Evolutionary conservation across 2,888 invertebrate species (phyloP), one percentile per base, ranked within the genome.

Genomic region (Alviniconcha strummeri): DNA sequence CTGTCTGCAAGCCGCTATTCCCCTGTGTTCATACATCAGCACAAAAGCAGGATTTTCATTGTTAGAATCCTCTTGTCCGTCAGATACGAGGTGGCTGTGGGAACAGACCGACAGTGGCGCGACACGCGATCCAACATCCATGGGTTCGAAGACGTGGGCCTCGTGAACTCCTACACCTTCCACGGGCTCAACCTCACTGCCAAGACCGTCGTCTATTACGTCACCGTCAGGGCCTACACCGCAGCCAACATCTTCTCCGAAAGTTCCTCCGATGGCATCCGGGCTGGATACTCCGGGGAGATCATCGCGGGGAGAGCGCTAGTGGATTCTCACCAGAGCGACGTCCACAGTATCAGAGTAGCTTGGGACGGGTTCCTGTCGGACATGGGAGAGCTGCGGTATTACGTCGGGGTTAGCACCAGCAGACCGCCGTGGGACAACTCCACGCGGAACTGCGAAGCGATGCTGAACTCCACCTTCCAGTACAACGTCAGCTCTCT

Each of bases 191-290:
- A 75, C 55, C 75, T 75, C 54, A 7, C 87, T 2, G 80, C 88
- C 0, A 88, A 88, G 79, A 79, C 86, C 54, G 88, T 88, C 8
- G 84, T 84, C 4, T 91, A 90, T 81, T 91, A 89, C 71, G 86
- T 91, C 64, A 90, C 91, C 15, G 90, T 91, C 7, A 85, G 91
- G 36, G 90, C 88, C 6, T 87, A 88, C 81, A 90, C 89, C 74
- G 78, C 82, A 19, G 89, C 90, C 19, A 89, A 88, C n/a, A 89
- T 89, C 9, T 85, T 86, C 80, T 87, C 87, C 13, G 90, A 90
- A 84, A 88, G 85, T 9, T 87, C 86, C 60, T 90, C 90, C 0
- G 90, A 90, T 82, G 91, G 91, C 5, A 86, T 91, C 36, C 80
- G 84, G 54, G 90, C 89, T 9, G 90, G 90, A 4, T 88, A 75